A percentile compares a stretch with the other conserved stretches of the same genome.
phyloP scores from a whole-genome alignment of 2,113 vertebrate species.

The Chrysemys picta region DNA sequence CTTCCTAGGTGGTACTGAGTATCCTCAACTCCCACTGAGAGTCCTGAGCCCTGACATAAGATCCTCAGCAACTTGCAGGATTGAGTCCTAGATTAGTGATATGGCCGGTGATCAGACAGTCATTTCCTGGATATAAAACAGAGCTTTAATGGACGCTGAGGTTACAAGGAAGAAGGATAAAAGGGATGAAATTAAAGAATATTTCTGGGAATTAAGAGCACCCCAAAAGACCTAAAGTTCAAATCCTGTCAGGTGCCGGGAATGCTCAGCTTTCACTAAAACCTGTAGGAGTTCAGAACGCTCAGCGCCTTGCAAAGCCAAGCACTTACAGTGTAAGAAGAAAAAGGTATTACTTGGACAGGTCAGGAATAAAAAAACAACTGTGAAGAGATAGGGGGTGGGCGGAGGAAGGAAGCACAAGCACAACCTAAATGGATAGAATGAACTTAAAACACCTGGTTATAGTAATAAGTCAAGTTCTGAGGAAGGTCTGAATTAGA shows the following conservation, averaged over 20 bases:
- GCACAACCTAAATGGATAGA: neutral
- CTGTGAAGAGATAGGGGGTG: neutral
- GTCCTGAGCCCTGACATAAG: neutral
- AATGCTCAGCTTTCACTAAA: neutral
- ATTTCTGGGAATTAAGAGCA: neutral
- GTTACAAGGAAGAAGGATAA: neutral
- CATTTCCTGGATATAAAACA: neutral
- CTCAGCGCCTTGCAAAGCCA: neutral
- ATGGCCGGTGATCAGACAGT: neutral
- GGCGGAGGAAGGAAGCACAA: neutral
- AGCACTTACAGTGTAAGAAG: neutral
- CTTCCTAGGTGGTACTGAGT: neutral
- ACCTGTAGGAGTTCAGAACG: neutral
- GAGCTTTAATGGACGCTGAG: neutral
- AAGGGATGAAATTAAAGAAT: neutral
- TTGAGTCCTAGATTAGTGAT: neutral
- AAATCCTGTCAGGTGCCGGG: neutral
- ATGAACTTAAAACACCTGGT: neutral
- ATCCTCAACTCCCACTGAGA: neutral
- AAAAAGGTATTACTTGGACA: neutral
- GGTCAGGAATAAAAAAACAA: neutral
- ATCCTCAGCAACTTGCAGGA: neutral
- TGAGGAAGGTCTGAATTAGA: neutral
- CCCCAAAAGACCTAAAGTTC: accelerated
- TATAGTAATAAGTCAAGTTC: neutral